phyloP scores from a whole-genome alignment of 2,888 invertebrate species.

The Pristionchus exspectatus region DNA sequence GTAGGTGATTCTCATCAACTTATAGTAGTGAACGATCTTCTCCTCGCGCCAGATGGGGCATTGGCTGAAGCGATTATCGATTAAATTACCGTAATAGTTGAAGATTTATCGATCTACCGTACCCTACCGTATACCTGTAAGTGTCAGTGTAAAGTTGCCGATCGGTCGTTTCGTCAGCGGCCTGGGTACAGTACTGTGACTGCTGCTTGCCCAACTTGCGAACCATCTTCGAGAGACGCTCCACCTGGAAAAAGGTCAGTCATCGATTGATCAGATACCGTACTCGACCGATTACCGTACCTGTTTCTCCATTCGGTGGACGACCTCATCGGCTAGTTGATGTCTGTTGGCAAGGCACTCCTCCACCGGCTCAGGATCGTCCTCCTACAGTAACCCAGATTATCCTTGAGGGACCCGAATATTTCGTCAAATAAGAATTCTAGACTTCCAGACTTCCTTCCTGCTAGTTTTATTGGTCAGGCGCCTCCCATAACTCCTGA shows the following conservation, averaged over 20 bases:
- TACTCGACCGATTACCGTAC: neutral
- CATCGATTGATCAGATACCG: neutral
- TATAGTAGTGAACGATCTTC: conserved; percentile 74
- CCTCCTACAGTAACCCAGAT: conserved; percentile 38
- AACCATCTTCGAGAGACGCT: conserved; percentile 58
- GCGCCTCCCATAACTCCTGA: neutral
- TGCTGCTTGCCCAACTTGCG: conserved; percentile 60
- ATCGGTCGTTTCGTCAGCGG: conserved; percentile 46
- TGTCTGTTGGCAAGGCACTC: conserved; percentile 70
- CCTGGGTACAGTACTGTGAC: conserved; percentile 58
- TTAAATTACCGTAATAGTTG: neutral
- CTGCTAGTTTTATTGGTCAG: neutral
- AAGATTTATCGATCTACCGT: neutral
- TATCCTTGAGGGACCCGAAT: neutral
- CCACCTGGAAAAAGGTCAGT: conserved; percentile 35
- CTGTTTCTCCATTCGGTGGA: conserved; percentile 60
- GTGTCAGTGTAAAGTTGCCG: conserved; percentile 31
- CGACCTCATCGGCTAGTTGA: conserved; percentile 62
- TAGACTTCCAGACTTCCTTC: neutral
- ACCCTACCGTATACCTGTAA: conserved; percentile 45
- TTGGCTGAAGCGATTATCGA: conserved; percentile 56
- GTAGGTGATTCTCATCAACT: conserved; percentile 73
- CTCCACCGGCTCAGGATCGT: conserved; percentile 67
- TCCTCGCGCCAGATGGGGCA: conserved; percentile 72
- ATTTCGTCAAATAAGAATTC: neutral